phyloP scores from a whole-genome alignment of 2,113 vertebrate species.

The Crotalus viridis region DNA sequence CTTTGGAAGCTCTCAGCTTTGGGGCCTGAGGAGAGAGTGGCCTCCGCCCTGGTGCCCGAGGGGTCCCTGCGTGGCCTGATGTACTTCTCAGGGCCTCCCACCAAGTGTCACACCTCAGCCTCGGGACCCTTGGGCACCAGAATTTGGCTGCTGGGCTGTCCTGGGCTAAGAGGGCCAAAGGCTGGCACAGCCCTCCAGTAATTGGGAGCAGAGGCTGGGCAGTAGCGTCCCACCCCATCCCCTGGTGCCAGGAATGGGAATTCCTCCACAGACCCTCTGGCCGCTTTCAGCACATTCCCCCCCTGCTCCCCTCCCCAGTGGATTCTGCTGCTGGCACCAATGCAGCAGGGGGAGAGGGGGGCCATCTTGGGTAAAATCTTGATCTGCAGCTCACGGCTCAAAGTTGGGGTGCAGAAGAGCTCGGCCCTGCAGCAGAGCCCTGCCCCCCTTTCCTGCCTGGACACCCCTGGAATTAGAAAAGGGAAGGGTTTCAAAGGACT shows the following conservation, averaged over 20 bases:
- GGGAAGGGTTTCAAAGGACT: background rate
- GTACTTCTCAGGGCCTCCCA: background rate
- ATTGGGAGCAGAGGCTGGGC: background rate
- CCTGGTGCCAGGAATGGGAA: background rate
- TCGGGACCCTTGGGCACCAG: rapidly evolving
- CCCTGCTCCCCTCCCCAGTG: background rate
- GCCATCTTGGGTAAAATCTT: background rate
- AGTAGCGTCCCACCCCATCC: background rate
- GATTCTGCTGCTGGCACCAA: background rate
- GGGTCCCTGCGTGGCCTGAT: background rate
- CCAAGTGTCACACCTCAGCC: background rate
- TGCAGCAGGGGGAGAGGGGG: background rate
- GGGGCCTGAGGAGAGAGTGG: background rate
- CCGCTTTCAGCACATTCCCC: background rate
- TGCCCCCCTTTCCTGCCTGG: background rate
- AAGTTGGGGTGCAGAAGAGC: background rate
- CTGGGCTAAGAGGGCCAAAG: background rate
- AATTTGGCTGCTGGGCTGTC: background rate
- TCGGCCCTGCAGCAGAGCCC: background rate
- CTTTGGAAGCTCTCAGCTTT: too few relatives aligned
- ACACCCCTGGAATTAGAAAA: background rate
- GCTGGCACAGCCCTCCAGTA: background rate
- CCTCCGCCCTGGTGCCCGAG: background rate
- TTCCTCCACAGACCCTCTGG: background rate
- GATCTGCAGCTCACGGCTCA: background rate